Percentiles rank a stretch among this genome's conserved stretches.
These are phyloP conservation scores for Zapus hudsonius DNA, from an alignment of 2,113 vertebrate species.

Conservation along the genomic window DNA sequence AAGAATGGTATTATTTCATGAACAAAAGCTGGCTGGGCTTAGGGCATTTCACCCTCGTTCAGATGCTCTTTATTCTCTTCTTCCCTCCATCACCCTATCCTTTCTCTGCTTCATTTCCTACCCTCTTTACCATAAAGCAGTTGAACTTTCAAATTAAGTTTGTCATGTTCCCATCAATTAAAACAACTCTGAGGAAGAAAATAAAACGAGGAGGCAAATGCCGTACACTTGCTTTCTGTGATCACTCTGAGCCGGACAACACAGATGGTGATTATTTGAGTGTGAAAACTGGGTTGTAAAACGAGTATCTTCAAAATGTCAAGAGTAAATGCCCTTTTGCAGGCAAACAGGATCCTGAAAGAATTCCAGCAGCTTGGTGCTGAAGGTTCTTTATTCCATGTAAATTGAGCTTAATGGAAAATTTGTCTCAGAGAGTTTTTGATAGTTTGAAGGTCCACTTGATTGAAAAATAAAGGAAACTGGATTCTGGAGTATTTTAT, in stretches of 20 bases:
- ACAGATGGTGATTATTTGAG: constrained; percentile 80
- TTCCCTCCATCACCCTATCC: background rate
- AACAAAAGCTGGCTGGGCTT: background rate
- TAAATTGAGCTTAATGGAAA: constrained; percentile 64
- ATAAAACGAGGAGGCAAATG: background rate
- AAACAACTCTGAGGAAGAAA: background rate
- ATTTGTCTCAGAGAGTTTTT: constrained; percentile 51
- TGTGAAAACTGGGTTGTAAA: constrained; percentile 76
- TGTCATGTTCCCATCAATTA: background rate
- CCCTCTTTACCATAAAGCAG: background rate
- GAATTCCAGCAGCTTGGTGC: constrained; percentile 55
- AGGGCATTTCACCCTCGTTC: background rate
- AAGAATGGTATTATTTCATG: background rate
- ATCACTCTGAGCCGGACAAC: constrained; percentile 59
- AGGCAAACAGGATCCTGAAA: constrained; percentile 72
- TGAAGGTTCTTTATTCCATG: constrained; percentile 49
- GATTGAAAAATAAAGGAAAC: constrained; percentile 24
- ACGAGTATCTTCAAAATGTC: constrained; percentile 78
- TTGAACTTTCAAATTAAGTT: background rate
- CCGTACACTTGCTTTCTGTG: background rate
- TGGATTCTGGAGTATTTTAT: constrained; percentile 7
- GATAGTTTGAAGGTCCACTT: constrained; percentile 10
- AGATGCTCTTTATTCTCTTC: background rate
- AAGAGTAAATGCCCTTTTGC: constrained; percentile 78
- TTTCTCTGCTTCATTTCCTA: background rate